phyloP scores from a whole-genome alignment of 2,113 vertebrate genomes.

The Pungitius pungitius region DNA sequence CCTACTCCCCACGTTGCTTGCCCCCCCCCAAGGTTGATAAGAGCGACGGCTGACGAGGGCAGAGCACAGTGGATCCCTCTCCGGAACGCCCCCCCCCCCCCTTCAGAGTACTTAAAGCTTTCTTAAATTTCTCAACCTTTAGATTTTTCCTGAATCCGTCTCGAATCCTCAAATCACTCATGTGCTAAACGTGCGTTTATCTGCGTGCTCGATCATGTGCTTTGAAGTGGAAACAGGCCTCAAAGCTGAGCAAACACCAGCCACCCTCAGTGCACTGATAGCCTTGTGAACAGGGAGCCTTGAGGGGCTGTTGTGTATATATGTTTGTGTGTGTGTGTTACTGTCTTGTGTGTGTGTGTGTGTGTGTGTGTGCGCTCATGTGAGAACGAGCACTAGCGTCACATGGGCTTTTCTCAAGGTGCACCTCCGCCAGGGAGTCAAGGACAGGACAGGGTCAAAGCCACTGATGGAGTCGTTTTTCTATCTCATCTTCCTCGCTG shows the following conservation, averaged over 20 bases:
- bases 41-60: conserved; percentile 55
- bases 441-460: conserved; percentile 72
- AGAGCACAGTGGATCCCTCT: conserved; percentile 7
- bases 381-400: conserved; percentile 47
- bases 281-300: conserved; percentile 72
- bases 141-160: background rate
- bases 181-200: conserved; percentile 9
- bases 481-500: conserved; percentile 36
- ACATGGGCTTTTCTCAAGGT: conserved; percentile 74
- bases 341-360: conserved; percentile 14
- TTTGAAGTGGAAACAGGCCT: conserved; percentile 71
- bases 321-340: conserved; percentile 18
- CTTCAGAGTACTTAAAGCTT: background rate
- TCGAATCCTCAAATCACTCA: background rate
- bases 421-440: conserved; percentile 57
- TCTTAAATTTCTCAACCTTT: background rate
- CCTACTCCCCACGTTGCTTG: conserved; percentile 52
- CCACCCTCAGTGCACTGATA: conserved; percentile 68
- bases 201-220: background rate
- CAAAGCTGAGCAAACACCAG: conserved; percentile 79
- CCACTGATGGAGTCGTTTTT: conserved; percentile 54
- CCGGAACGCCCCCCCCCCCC: background rate
- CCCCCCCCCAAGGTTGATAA: conserved; percentile 59
- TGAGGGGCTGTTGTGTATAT: conserved; percentile 59
- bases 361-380: conserved; percentile 25